phyloP scores from a whole-genome alignment of 2,797 vertebrate species.

The Lacerta agilis region DNA sequence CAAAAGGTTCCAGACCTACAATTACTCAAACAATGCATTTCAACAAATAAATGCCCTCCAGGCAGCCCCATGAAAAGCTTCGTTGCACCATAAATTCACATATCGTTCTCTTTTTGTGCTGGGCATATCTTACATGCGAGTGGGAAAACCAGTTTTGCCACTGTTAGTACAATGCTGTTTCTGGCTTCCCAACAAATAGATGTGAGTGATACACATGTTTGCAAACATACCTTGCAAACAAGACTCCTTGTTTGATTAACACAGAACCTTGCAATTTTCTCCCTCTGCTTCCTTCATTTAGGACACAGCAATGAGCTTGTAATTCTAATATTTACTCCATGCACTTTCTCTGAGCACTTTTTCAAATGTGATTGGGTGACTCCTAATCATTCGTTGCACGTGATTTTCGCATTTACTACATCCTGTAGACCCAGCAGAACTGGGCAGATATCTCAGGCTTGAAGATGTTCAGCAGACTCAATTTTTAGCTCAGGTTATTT shows the following conservation, averaged over 20 bases:
- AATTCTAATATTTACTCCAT: conserved; percentile 8
- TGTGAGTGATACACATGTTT: no score
- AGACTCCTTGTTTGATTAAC: not conserved
- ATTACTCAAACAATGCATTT: not conserved
- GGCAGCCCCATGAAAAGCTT: not conserved
- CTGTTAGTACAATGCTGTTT: not conserved
- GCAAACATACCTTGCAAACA: not conserved
- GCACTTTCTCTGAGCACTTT: conserved; percentile 67
- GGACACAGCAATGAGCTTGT: no score
- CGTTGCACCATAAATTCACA: not conserved
- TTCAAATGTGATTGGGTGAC: conserved; percentile 51
- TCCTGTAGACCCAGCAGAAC: not conserved
- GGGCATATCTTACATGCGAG: not conserved
- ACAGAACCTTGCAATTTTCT: not conserved
- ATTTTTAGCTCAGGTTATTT: not conserved
- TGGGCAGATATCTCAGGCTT: not conserved
- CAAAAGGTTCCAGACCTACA: not conserved
- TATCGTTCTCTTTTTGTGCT: not conserved
- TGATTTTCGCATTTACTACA: not conserved
- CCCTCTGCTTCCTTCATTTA: no score
- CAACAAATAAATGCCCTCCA: not conserved
- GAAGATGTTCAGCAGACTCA: not conserved
- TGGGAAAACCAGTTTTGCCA: not conserved
- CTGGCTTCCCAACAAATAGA: not conserved
- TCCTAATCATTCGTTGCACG: not conserved